These are phyloP conservation scores for Platycnemis pennipes DNA, from an alignment of 2,888 invertebrate genomes.

Conservation along the genomic window DNA sequence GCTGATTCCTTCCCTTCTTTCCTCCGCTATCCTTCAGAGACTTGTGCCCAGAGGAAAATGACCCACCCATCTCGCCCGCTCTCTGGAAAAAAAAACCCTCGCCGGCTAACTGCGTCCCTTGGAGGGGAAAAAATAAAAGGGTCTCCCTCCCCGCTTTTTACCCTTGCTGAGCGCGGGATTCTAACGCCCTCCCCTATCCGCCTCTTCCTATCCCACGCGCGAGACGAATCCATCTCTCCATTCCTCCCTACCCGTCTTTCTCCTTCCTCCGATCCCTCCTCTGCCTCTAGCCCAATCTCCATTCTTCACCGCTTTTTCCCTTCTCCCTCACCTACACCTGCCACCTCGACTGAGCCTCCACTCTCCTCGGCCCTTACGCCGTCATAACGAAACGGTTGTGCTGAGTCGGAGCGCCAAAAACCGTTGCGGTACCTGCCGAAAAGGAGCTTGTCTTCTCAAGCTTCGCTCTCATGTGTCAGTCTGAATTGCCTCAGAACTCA, in stretches of 20 bases:
- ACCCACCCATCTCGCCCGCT: conserved; percentile 12
- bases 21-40: conserved; percentile 59
- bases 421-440: not conserved
- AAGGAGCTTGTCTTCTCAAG: not conserved
- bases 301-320: not conserved
- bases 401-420: not conserved
- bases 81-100: conserved; percentile 13
- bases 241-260: not conserved
- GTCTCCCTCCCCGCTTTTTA: conserved; percentile 14
- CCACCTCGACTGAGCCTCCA: not conserved
- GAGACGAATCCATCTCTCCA: not conserved
- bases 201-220: not conserved
- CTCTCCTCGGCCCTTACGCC: not conserved
- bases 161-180: not conserved
- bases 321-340: not conserved
- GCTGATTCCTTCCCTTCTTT: conserved; percentile 55
- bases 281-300: not conserved
- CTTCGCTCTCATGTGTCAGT: too few relatives aligned
- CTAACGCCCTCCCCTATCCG: not conserved
- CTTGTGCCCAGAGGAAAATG: conserved; percentile 28
- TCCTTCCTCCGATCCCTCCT: not conserved
- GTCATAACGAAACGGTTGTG: not conserved
- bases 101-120: conserved; percentile 18
- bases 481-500: too few relatives aligned
- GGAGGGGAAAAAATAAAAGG: not conserved